These are phyloP conservation scores for Parasteatoda lunata DNA, from an alignment of 2,888 invertebrate species.

Conservation along the genomic window DNA sequence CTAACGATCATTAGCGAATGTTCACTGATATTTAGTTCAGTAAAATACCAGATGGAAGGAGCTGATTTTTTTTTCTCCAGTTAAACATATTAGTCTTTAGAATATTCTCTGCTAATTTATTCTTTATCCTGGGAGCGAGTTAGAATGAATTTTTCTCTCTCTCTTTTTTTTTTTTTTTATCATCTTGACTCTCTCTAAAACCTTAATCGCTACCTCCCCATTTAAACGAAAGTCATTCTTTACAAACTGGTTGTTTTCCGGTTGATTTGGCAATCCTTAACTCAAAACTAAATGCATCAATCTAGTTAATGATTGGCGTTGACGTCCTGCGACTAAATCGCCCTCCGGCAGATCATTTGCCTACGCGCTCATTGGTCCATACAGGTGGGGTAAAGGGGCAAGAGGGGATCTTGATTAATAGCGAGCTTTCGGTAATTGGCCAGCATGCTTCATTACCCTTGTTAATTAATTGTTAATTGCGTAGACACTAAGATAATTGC, in stretches of 20 bases:
- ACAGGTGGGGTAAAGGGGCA: conserved; percentile 16
- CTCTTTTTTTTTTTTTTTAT: background rate
- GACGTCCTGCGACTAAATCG: conserved; percentile 63
- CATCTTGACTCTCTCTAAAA: conserved; percentile 5
- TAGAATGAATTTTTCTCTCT: background rate
- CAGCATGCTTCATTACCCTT: conserved; percentile 63
- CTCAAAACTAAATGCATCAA: conserved; percentile 66
- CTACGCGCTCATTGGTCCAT: conserved; percentile 63
- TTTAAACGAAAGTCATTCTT: conserved; percentile 56
- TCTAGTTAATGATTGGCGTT: conserved; percentile 67
- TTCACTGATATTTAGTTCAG: conserved; percentile 5
- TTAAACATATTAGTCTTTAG: background rate
- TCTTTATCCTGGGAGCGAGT: background rate
- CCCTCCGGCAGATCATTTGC: conserved; percentile 62
- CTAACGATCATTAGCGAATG: background rate
- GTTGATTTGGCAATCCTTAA: conserved; percentile 55
- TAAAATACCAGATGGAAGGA: background rate
- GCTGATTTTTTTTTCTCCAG: background rate
- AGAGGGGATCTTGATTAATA: conserved; percentile 61
- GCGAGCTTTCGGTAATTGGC: conserved; percentile 66
- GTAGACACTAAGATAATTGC: conserved; percentile 67
- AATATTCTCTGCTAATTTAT: conserved; percentile 1
- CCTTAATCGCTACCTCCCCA: conserved; percentile 8
- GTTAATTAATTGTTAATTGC: conserved; percentile 69
- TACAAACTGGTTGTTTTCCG: conserved; percentile 45